Evolutionary conservation across 2,113 vertebrate genomes (phyloP).

Genomic region (Brachyistius frenatus): DNA sequence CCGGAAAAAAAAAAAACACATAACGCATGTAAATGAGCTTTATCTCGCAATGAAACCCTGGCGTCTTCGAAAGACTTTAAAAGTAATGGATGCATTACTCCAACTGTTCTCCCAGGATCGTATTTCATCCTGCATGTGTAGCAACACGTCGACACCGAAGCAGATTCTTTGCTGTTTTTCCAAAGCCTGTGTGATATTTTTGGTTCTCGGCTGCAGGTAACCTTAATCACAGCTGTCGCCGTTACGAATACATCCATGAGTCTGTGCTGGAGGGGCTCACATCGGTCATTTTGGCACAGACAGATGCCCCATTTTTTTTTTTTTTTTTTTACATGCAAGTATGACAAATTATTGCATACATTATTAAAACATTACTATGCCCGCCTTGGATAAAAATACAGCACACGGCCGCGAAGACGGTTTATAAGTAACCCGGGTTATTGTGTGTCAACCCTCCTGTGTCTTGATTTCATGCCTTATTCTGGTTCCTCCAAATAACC

Average conservation of each 20-base stretch:
- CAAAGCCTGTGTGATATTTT: neutral
- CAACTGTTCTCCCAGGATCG: neutral
- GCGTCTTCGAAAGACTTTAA: neutral
- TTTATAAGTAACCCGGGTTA: constrained; percentile 10
- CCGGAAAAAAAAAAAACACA: neutral
- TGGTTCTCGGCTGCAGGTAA: neutral
- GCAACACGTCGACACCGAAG: neutral
- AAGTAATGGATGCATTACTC: neutral
- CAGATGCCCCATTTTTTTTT: constrained; percentile 10
- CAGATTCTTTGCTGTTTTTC: neutral
- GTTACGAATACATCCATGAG: neutral
- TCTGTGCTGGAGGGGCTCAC: neutral
- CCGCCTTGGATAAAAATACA: constrained; percentile 4
- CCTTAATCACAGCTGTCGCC: neutral
- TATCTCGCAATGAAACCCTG: neutral
- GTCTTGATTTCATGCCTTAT: neutral
- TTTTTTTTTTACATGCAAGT: neutral
- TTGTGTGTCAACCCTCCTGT: neutral
- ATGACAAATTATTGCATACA: constrained; percentile 2
- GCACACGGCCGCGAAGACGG: neutral
- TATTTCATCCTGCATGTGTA: constrained; percentile 6
- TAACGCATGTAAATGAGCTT: constrained; percentile 1
- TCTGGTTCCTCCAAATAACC: constrained; percentile 25
- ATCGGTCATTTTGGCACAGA: neutral
- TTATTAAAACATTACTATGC: neutral